Base-by-base conservation (phyloP, 2,113 vertebrate genomes). In the Recurvirostra avosetta region DNA sequence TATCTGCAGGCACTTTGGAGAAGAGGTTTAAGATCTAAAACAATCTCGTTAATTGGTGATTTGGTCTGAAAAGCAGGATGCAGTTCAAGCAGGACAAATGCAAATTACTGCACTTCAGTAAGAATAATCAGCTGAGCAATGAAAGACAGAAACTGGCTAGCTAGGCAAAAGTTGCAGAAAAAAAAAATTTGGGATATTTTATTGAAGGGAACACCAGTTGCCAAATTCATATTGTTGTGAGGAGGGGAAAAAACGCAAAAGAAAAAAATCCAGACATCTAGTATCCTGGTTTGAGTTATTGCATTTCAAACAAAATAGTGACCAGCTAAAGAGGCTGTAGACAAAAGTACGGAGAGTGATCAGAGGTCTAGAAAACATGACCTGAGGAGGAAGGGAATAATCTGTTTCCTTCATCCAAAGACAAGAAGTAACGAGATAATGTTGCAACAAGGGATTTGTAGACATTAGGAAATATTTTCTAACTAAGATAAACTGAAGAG, bases 1-100 rank as follows among this genome's bases (percentile, higher is more conserved):
- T 86, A 43, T 86, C 63, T 94, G 36, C 41, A 86, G 70, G 15
- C 30, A 38, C 19, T 85, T 86, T 53, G 59, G 59, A 90, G 25
- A 34, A 68, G 62, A 83, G 19, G 15, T 76, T 94, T 88, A 79
- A 90, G 67, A 32, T 53, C 41, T 79, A 79, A 95, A 93, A 45
- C 53, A 70, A 29, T 83, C 82, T 90, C 0, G 7, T 49, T 92
- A 94, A 94, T 93, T 87, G 66, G 47, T 63, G n/a, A 63, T 91
- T 92, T 92, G 61, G 61, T 94, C 77, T 93, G 74, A 78, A 90
- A 94, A 93, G 47, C 90, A 93, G 73, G 74, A 78, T 90, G 62
- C 32, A 73, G 58, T 90, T 96, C 78, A 79, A 66, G 67, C 79
- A 82, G 78, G 88, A 88, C 53, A 90, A 92, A 92, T 88, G 82